phyloP scores from a whole-genome alignment of 35 echinoderm and acorn worm genomes.

The Strongylocentrotus purpuratus region DNA sequence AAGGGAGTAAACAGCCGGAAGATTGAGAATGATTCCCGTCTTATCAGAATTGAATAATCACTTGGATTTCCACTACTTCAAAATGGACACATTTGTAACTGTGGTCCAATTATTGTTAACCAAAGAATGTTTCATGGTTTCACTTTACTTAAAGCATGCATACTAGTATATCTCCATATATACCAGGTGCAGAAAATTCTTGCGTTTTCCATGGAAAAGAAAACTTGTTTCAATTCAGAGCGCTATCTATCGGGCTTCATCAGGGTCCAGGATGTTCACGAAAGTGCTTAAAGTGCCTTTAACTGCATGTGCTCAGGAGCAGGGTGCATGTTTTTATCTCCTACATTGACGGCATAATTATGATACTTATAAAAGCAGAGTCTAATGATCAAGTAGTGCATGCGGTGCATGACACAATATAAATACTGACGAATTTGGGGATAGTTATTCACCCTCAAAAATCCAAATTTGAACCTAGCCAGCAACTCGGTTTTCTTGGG shows the following conservation, averaged over 20 bases:
- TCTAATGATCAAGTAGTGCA: background rate
- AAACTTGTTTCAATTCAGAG: slow-evolving; percentile 56
- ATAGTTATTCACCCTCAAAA: slow-evolving; percentile 73
- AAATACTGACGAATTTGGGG: slow-evolving; percentile 54
- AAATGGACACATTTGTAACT: slow-evolving; percentile 77
- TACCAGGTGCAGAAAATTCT: slow-evolving; percentile 49
- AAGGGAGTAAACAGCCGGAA: slow-evolving; percentile 67
- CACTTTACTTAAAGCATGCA: slow-evolving; percentile 65
- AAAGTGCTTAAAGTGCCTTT: slow-evolving; percentile 70
- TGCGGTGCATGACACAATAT: slow-evolving; percentile 23
- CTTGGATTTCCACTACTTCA: slow-evolving; percentile 74
- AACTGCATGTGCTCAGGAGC: slow-evolving; percentile 42
- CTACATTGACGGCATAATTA: slow-evolving; percentile 64
- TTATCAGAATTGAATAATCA: slow-evolving; percentile 71
- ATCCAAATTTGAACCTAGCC: slow-evolving; percentile 48
- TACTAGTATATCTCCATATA: slow-evolving; percentile 54
- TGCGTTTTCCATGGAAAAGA: slow-evolving; percentile 68
- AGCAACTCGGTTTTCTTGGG: slow-evolving; percentile 55
- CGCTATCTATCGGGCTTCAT: slow-evolving; percentile 60
- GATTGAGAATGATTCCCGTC: slow-evolving; percentile 70
- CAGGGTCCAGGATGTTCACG: slow-evolving; percentile 71
- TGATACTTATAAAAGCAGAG: slow-evolving; percentile 33
- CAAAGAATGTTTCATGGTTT: slow-evolving; percentile 62
- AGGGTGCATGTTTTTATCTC: slow-evolving; percentile 45
- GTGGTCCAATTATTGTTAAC: slow-evolving; percentile 44